These are phyloP conservation scores for Daubentonia madagascariensis DNA, from an alignment of 2,113 vertebrate genomes.

Conservation along the genomic window DNA sequence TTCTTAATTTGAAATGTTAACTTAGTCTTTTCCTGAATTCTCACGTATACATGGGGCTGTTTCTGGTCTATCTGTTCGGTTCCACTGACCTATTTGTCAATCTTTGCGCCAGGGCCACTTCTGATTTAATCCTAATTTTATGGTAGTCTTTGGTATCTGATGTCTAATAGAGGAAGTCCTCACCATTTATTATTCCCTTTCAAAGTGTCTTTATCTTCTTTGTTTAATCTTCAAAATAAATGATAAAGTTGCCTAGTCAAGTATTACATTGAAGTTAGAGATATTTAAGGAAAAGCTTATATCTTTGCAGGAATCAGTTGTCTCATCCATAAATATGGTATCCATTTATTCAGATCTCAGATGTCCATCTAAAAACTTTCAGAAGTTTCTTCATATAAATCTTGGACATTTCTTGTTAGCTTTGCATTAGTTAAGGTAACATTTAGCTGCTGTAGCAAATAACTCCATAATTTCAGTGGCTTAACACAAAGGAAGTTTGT, in stretches of 20 bases:
- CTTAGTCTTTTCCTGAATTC: not conserved
- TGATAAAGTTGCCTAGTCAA: not conserved
- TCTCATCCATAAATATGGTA: not conserved
- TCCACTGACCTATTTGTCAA: not conserved
- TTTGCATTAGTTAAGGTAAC: not conserved
- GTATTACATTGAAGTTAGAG: not conserved
- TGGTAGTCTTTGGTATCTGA: not conserved
- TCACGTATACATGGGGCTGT: not conserved
- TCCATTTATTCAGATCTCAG: not conserved
- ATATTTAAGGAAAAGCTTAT: not conserved
- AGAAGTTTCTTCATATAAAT: not conserved
- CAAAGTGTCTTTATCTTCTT: not conserved
- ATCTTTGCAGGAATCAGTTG: not conserved
- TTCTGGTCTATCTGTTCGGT: not conserved
- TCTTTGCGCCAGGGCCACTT: not conserved
- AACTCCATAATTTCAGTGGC: not conserved
- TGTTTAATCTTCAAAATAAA: not conserved
- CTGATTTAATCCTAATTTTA: not conserved
- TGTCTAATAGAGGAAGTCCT: not conserved
- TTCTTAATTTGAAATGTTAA: not conserved
- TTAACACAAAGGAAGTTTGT: not conserved
- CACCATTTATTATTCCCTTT: not conserved
- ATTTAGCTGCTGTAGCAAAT: not conserved
- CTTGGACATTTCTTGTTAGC: not conserved
- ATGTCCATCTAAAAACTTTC: not conserved